Percentiles rank a stretch among this genome's conserved stretches.
phyloP scores from a whole-genome alignment of 30 jellyfish, hydroid and myxozoan genomes.

The Cassiopea andromeda region DNA sequence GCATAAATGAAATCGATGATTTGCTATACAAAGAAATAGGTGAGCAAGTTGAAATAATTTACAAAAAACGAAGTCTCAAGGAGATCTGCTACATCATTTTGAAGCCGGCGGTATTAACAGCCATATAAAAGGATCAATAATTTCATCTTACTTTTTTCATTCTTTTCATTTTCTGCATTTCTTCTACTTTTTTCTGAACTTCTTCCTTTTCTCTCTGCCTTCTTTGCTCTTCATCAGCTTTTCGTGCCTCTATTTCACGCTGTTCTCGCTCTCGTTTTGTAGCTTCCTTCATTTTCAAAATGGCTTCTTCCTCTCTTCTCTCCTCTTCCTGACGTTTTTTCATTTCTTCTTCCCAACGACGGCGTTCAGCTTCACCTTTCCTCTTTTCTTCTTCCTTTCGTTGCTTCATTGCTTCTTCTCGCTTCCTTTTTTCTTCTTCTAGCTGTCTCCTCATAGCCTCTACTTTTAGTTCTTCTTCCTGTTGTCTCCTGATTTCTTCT shows the following conservation, averaged over 20 bases:
- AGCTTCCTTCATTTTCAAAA: neutral
- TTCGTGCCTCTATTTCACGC: constrained; percentile 1
- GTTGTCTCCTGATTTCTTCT: constrained; percentile 32
- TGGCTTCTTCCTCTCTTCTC: constrained; percentile 26
- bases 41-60: no score
- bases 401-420: constrained; percentile 32
- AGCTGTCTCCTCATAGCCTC: constrained; percentile 52
- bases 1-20: no score
- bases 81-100: no score
- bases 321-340: constrained; percentile 30
- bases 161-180: constrained; percentile 75
- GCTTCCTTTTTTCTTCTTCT: constrained; percentile 57
- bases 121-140: neutral
- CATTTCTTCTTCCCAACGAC: constrained; percentile 69
- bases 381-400: constrained; percentile 55
- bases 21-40: no score
- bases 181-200: constrained; percentile 79
- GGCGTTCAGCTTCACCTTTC: constrained; percentile 54
- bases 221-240: constrained; percentile 33
- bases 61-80: no score
- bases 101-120: neutral
- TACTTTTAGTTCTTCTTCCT: constrained; percentile 15
- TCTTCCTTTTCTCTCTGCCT: constrained; percentile 63
- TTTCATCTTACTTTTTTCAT: constrained; percentile 67
- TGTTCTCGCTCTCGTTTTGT: constrained; percentile 15